phyloP scores from a whole-genome alignment of 2,113 vertebrate species.

The Fukomys damarensis region DNA sequence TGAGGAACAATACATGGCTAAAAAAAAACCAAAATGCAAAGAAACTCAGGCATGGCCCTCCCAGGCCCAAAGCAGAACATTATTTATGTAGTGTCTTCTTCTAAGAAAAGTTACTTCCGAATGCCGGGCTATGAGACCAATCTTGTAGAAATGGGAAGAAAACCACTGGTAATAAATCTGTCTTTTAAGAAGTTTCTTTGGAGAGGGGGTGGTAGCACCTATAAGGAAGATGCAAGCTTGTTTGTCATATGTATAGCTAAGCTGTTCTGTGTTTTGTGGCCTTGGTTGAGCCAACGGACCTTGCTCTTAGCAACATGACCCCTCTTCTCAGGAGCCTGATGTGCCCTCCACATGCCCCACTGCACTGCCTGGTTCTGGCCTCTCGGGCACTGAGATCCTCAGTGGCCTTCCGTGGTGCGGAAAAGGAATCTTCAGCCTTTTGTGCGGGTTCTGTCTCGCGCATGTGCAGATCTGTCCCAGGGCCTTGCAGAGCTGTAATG shows the following conservation, averaged over 20 bases:
- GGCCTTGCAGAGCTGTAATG: not conserved
- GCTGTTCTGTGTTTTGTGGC: not conserved
- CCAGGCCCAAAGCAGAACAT: fast-evolving
- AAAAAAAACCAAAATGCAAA: not conserved
- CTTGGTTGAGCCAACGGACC: fast-evolving
- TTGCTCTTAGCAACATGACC: not conserved
- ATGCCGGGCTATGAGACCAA: not conserved
- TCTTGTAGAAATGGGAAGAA: not conserved
- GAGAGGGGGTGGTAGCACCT: fast-evolving
- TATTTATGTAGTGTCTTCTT: not conserved
- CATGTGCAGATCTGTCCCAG: not conserved
- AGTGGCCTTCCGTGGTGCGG: not conserved
- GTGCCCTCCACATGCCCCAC: not conserved
- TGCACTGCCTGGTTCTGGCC: not conserved
- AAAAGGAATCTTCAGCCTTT: not conserved
- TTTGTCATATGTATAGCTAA: not conserved
- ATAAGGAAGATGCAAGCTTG: not conserved
- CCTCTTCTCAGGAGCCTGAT: not conserved
- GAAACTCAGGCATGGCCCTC: not conserved
- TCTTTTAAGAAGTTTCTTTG: not conserved
- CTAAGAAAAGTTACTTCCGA: not conserved
- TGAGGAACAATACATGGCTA: not conserved
- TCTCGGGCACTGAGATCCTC: too few relatives aligned
- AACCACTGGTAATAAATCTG: not conserved
- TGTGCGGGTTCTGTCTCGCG: not conserved